phyloP scores from a whole-genome alignment of 2,888 invertebrate species.

The Agrotis ipsilon region DNA sequence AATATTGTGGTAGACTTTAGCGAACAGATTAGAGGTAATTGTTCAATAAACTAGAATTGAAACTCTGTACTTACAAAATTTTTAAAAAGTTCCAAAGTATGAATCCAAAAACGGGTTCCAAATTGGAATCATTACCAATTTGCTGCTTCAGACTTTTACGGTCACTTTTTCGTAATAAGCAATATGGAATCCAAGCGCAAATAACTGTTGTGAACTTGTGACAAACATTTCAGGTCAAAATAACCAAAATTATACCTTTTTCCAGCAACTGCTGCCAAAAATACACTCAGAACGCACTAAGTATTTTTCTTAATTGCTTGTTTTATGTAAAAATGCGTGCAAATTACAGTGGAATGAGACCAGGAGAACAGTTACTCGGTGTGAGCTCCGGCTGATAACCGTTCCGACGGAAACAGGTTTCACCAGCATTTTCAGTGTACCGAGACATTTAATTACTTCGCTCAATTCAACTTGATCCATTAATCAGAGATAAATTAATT shows the following conservation, averaged over 20 bases:
- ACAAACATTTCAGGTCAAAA: conserved; percentile 12
- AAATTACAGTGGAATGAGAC: conserved; percentile 27
- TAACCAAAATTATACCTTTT: conserved; percentile 17
- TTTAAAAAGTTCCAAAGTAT: conserved; percentile 13
- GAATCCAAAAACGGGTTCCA: conserved; percentile 35
- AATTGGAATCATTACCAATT: conserved; percentile 39
- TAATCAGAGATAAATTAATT: too few relatives aligned
- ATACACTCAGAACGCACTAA: conserved; percentile 7
- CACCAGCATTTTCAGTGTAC: conserved; percentile 6
- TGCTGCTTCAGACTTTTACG: conserved; percentile 57
- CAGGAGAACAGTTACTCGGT: conserved; percentile 22
- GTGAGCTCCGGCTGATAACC: conserved; percentile 16
- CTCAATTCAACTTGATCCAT: neutral
- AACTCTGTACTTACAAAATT: neutral
- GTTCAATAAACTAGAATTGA: neutral
- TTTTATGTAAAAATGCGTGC: conserved; percentile 29
- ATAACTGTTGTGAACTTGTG: conserved; percentile 44
- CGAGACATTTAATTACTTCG: neutral
- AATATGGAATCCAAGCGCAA: conserved; percentile 43
- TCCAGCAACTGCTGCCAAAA: conserved; percentile 13
- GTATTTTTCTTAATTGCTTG: conserved; percentile 12
- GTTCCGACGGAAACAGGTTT: conserved; percentile 50
- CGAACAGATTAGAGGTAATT: neutral
- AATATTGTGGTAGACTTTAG: neutral
- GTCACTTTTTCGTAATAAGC: conserved; percentile 54